Evolutionary conservation across 1,140 invertebrate species (phyloP).

Genomic region (Drosophila ercepeae): DNA sequence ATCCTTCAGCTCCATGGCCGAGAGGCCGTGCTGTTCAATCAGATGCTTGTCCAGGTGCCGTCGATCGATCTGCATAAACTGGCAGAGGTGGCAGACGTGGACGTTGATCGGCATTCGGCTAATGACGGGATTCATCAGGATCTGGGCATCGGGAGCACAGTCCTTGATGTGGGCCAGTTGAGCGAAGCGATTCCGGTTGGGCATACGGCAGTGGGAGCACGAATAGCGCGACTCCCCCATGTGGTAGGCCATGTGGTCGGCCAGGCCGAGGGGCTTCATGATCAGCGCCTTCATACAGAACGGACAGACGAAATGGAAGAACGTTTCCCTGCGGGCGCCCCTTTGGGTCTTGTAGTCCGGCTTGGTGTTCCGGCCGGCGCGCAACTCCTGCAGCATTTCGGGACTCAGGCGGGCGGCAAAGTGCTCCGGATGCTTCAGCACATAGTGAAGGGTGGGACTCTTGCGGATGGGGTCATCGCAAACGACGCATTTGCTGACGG

Average conservation of each 20-base stretch:
- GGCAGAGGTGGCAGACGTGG: constrained; percentile 86
- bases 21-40: constrained; percentile 83
- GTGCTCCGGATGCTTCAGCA: constrained; percentile 85
- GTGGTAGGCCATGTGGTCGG: constrained; percentile 86
- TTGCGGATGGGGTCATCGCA: constrained; percentile 79
- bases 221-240: constrained; percentile 87
- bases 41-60: constrained; percentile 85
- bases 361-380: constrained; percentile 7
- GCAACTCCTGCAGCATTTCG: constrained; percentile 43
- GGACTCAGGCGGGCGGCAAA: constrained; percentile 85
- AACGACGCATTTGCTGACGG: constrained; percentile 78
- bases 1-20: too few relatives aligned
- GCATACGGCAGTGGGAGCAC: constrained; percentile 85
- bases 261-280: constrained; percentile 8
- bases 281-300: constrained; percentile 52
- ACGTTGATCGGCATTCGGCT: constrained; percentile 9
- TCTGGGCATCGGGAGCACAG: constrained; percentile 19
- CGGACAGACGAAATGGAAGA: constrained; percentile 42
- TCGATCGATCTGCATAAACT: constrained; percentile 86
- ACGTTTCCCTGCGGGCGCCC: background rate
- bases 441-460: constrained; percentile 85
- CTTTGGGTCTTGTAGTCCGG: constrained; percentile 3
- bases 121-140: background rate
- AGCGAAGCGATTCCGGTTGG: background rate
- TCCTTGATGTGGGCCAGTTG: constrained; percentile 6